These are phyloP conservation scores for Minunthozetes semirufus DNA, from an alignment of 2,888 invertebrate species.

Conservation along the genomic window DNA sequence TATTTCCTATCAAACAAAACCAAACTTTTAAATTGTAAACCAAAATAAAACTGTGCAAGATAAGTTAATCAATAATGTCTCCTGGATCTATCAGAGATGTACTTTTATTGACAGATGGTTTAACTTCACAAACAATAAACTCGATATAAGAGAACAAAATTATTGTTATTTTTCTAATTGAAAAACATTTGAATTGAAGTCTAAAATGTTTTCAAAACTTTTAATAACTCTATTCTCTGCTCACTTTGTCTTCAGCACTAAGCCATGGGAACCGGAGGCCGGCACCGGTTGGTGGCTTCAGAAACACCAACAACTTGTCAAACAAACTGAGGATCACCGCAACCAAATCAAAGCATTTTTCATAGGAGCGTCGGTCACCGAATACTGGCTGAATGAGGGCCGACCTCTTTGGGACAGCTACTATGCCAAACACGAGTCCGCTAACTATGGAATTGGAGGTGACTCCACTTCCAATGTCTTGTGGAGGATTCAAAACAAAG, in stretches of 20 bases:
- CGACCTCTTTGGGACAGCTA: not conserved
- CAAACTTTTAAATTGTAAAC: too few species aligned
- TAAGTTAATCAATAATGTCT: too few species aligned
- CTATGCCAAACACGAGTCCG: not conserved
- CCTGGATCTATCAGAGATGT: too few species aligned
- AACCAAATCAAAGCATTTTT: not conserved
- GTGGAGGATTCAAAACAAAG: conserved; percentile 83
- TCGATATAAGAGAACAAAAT: too few species aligned
- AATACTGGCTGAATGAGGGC: not conserved
- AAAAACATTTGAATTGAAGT: too few species aligned
- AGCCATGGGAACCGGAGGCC: not conserved
- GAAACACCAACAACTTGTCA: not conserved
- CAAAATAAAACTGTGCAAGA: too few species aligned
- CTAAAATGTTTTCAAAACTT: not conserved
- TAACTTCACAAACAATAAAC: too few species aligned
- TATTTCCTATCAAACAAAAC: too few species aligned
- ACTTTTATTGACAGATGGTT: too few species aligned
- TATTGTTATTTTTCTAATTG: too few species aligned
- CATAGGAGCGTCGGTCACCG: not conserved
- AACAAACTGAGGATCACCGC: not conserved
- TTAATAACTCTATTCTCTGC: not conserved
- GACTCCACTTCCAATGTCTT: conserved; percentile 83
- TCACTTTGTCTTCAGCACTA: not conserved
- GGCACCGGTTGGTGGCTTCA: not conserved
- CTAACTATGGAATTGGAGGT: conserved; percentile 77